These are phyloP conservation scores for Paradisaea rubra DNA, from an alignment of 2,113 vertebrate genomes.

Conservation along the genomic window DNA sequence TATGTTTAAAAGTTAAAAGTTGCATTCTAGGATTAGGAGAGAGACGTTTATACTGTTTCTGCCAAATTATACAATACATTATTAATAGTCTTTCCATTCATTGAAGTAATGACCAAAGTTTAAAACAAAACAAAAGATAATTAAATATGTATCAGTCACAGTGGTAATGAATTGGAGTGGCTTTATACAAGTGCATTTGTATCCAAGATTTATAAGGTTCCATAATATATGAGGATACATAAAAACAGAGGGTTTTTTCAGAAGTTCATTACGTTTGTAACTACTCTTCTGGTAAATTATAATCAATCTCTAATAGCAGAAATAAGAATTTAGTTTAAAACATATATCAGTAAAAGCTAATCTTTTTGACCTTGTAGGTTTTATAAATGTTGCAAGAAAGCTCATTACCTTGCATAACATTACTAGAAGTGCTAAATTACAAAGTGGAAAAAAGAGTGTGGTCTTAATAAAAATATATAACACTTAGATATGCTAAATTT, in stretches of 20 bases:
- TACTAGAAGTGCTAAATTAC: neutral
- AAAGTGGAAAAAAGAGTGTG: conserved; percentile 19
- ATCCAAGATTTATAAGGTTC: neutral
- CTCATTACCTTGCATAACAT: neutral
- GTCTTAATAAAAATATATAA: conserved; percentile 67
- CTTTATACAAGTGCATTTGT: neutral
- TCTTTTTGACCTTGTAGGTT: conserved; percentile 3
- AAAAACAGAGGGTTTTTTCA: neutral
- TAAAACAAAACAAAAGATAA: neutral
- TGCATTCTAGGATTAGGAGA: neutral
- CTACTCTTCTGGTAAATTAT: neutral
- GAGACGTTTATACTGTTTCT: neutral
- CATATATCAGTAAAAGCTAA: neutral
- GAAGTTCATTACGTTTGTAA: neutral
- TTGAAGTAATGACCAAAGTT: neutral
- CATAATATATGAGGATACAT: neutral
- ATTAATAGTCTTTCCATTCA: neutral
- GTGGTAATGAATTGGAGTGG: neutral
- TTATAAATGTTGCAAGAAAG: conserved; percentile 7
- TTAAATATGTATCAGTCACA: neutral
- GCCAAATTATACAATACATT: neutral
- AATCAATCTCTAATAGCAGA: neutral
- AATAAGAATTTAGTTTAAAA: conserved; percentile 19
- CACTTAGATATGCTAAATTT: conserved; percentile 71
- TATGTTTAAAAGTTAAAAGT: neutral